Evolutionary conservation across 2,113 vertebrate species (phyloP).

Genomic region (Microtus montanus): DNA sequence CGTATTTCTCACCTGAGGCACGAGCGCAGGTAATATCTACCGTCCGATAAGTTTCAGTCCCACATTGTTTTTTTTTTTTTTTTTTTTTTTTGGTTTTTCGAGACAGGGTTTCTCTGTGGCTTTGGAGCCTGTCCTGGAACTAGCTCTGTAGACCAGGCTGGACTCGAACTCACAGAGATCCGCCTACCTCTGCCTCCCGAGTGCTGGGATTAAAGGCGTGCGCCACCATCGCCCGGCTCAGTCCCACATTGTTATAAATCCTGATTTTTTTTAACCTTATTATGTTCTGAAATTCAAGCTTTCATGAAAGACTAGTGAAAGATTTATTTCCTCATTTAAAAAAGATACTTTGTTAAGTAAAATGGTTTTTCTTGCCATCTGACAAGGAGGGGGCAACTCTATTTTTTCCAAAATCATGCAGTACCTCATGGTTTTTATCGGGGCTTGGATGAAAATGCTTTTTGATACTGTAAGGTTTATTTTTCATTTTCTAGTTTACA

Average conservation of each 20-base stretch:
- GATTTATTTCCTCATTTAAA: background rate
- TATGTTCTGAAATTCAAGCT: background rate
- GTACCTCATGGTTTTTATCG: conserved; percentile 43
- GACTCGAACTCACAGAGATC: no score
- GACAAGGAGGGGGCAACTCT: background rate
- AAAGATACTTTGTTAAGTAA: background rate
- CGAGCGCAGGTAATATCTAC: background rate
- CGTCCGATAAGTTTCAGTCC: background rate
- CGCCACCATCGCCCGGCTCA: no score
- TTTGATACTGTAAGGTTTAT: conserved; percentile 44
- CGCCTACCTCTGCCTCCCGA: no score
- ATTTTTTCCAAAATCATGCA: conserved; percentile 52
- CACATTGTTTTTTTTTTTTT: no score
- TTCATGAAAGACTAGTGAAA: background rate
- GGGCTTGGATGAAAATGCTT: conserved; percentile 45
- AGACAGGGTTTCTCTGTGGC: no score
- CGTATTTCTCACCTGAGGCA: background rate
- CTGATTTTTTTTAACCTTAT: background rate
- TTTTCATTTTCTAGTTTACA: conserved; percentile 56
- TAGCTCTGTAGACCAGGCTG: no score
- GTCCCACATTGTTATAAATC: background rate
- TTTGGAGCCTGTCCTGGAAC: no score
- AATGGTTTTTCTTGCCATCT: background rate
- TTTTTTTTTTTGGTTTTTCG: no score
- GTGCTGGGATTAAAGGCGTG: no score